Evolutionary conservation across 2,113 vertebrate genomes (phyloP).

Genomic region (Pituophis catenifer): DNA sequence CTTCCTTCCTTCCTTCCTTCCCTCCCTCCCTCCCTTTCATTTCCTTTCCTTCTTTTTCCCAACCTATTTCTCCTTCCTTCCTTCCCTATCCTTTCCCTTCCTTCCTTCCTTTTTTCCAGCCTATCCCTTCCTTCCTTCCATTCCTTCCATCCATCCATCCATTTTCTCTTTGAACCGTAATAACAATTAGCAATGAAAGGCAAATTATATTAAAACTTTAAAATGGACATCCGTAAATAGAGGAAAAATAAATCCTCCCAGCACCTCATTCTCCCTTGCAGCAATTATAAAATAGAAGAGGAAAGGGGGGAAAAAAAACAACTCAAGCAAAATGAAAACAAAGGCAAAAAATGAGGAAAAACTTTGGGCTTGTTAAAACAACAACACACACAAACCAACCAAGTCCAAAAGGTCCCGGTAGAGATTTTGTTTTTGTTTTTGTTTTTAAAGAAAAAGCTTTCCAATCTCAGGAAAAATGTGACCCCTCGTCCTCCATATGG

Average conservation of each 20-base stretch:
- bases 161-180: not conserved
- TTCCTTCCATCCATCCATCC: no score
- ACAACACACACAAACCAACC: not conserved
- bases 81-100: no score
- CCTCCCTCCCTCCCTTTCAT: no score
- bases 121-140: no score
- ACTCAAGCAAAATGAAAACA: not conserved
- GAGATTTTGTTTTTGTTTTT: no score
- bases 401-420: not conserved
- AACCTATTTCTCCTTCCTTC: no score
- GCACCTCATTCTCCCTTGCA: not conserved
- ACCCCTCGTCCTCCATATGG: not conserved
- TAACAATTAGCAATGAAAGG: not conserved
- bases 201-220: not conserved
- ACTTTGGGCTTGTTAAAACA: not conserved
- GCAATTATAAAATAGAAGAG: not conserved
- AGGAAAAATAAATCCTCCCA: not conserved
- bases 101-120: no score
- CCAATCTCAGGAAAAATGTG: conserved; percentile 23
- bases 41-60: no score
- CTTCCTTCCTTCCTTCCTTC: no score
- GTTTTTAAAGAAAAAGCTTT: conserved; percentile 4
- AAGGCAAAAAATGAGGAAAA: not conserved
- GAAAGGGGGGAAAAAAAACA: no score
- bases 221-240: not conserved